These are phyloP conservation scores for Erpornis zantholeuca DNA, from an alignment of 2,113 vertebrate species.

Conservation along the genomic window DNA sequence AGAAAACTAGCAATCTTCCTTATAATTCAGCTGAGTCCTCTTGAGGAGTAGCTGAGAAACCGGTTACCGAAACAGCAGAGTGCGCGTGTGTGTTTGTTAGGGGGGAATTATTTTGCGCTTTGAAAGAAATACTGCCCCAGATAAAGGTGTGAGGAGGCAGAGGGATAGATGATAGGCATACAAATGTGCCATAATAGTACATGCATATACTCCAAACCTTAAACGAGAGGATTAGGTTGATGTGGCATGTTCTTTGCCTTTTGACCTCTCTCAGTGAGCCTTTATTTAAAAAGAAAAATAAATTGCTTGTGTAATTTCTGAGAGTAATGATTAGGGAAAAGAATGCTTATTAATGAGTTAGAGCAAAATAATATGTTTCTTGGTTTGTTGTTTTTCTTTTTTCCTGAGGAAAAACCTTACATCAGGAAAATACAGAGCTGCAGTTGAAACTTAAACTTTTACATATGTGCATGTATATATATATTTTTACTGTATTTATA, in stretches of 20 bases:
- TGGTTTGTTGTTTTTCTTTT: not conserved
- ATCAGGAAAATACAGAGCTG: not conserved
- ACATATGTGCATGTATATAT: not conserved
- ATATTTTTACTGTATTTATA: not conserved
- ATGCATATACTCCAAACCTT: not conserved
- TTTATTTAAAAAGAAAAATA: not conserved
- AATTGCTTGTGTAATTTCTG: not conserved
- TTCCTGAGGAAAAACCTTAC: not conserved
- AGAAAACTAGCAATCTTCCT: not conserved
- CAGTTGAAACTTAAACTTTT: not conserved
- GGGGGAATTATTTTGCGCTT: not conserved
- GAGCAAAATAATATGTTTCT: not conserved
- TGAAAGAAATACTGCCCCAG: not conserved
- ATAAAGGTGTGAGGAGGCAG: not conserved
- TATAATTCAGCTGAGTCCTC: not conserved
- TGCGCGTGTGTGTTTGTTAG: not conserved
- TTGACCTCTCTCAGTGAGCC: not conserved
- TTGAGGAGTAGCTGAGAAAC: not conserved
- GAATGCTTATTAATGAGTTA: not conserved
- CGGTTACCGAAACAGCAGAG: not conserved
- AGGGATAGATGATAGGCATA: not conserved
- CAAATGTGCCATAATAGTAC: not conserved
- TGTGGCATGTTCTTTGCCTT: not conserved
- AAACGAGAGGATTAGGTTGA: not conserved
- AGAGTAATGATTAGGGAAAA: not conserved